Base-by-base conservation (phyloP, 1,140 invertebrate species). In the Drosophila pseudoobscura region DNA sequence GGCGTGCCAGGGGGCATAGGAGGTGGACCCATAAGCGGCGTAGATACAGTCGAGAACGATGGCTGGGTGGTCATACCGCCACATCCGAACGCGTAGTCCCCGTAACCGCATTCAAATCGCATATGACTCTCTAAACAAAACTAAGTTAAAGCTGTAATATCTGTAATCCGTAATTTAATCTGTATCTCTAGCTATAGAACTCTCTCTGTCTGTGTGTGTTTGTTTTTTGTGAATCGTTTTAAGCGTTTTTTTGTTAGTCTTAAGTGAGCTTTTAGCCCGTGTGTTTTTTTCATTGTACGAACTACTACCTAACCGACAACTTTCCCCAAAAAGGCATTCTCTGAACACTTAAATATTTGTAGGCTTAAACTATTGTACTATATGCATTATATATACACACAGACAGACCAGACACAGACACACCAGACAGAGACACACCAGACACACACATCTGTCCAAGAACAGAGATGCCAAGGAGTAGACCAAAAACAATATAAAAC, bases 31-130 rank as follows among this genome's bases (percentile, higher is more conserved):
- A 31, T 6, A 39, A 13, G 11, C n/a, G 2, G 46, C 2, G 46
- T 41, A 6, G 80, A 85, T 0, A 31, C 50, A 11, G 64, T 78
- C 11, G 82, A 87, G 9, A 73, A 75, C 43, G 82, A 87, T 50
- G 82, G 82, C 1, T 87, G 82, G 82, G 82, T 87, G 46, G 61
- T 87, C 31, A 78, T 87, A 55, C 78, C 71, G n/a, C 74, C 83
- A 20, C 83, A 88, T 35, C 22, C 53, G 47, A 76, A 76, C 13
- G 65, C 64, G 73, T 76, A 76, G 71, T 61, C 29, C n/a, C 52
- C 45, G 58, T n/a, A 43, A 3, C 43, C 49, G 13, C 55, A 35
- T 35, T 35, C 31, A 35, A 35, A 35, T 35, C 31, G 31, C 31
- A 35, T 35, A 35, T 35, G 43, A 15, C 45, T 65, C 47, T 66